Evolutionary conservation across 1,140 invertebrate species (phyloP), one percentile per base, ranked within the genome.

Genomic region (Leptopilina boulardi): DNA sequence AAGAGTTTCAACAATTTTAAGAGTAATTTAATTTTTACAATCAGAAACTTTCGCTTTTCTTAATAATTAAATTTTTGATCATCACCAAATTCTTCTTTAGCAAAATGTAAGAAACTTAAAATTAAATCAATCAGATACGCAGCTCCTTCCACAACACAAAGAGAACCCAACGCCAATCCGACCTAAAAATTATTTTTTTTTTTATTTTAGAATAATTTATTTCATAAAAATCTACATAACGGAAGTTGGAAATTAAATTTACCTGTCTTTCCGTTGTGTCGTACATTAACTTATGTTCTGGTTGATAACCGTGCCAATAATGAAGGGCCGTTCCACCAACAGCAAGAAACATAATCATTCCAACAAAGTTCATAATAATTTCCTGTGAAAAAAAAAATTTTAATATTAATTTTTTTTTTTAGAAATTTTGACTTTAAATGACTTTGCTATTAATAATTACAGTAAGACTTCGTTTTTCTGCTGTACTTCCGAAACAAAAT

Each of bases 341-440:
- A 0, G 95, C 95, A 4, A 96, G 90, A 92, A 96, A 97, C 91
- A 97, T 91, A 85, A 97, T 94, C 73, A 95, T 94, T 10, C 96
- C 96, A 56, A 96, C 92, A 75, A 97, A 94, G 88, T 97, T 97
- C 96, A 97, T 97, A 73, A 97, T 93, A 70, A 96, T 94, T 88
- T 97, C 96, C 95, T 96, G 88, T 72, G 92, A 91, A 84, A 75
- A 18, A 73, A 74, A 19, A 73, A 76, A 34, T 74, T 72, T 38
- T 71, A 70, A 26, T 56, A 44, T 73, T 71, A 44, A 59, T 44
- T 30, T 23, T 34, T 34, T 13, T 71, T 73, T 3, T 23, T 78
- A 42, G 73, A 51, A 15, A 19, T 21, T 38, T 38, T 38, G 8
- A 38, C n/a, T n/a, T 38, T 38, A 38, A 38, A 8, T 38, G 6